A percentile compares a stretch with the other conserved stretches of the same genome.
Evolutionary conservation across 2,888 invertebrate genomes (phyloP).

Genomic region (Trissolcus japonicus): DNA sequence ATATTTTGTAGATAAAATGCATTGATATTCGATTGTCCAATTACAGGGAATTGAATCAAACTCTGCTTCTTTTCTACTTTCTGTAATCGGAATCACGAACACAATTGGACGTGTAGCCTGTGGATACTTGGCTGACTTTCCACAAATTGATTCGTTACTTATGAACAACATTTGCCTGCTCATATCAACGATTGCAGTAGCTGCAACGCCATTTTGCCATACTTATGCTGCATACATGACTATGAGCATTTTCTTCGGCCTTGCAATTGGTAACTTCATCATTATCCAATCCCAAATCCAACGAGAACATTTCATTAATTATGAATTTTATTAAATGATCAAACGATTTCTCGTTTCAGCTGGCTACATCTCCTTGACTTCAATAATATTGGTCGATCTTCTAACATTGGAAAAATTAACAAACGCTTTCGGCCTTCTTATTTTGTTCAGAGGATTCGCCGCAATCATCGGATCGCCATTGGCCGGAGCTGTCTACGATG

Average conservation of each 20-base stretch:
- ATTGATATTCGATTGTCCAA: not conserved
- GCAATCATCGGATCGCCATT: constrained; percentile 91
- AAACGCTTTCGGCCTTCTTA: constrained; percentile 97
- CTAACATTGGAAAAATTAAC: constrained; percentile 96
- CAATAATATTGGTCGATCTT: constrained; percentile 97
- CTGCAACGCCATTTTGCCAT: constrained; percentile 89
- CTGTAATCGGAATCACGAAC: constrained; percentile 94
- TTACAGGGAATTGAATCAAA: constrained; percentile 83
- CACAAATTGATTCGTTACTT: constrained; percentile 92
- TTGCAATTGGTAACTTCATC: constrained; percentile 88
- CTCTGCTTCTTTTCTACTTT: constrained; percentile 86
- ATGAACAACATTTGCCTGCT: constrained; percentile 96
- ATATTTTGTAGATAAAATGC: too few species aligned
- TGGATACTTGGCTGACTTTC: constrained; percentile 94
- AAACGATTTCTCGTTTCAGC: constrained; percentile 78
- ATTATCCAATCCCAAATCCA: too few species aligned
- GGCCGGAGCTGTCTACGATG: constrained; percentile 93
- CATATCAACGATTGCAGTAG: constrained; percentile 90
- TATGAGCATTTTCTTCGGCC: constrained; percentile 92
- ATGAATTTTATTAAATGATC: not conserved
- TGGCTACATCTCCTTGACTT: constrained; percentile 97
- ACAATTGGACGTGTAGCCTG: constrained; percentile 93
- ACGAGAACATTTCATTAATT: too few species aligned
- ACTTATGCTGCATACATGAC: constrained; percentile 86
- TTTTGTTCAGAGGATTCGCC: constrained; percentile 95